Base-by-base conservation (phyloP, 2,888 invertebrate genomes). In the Drosophila nr. fundita region DNA sequence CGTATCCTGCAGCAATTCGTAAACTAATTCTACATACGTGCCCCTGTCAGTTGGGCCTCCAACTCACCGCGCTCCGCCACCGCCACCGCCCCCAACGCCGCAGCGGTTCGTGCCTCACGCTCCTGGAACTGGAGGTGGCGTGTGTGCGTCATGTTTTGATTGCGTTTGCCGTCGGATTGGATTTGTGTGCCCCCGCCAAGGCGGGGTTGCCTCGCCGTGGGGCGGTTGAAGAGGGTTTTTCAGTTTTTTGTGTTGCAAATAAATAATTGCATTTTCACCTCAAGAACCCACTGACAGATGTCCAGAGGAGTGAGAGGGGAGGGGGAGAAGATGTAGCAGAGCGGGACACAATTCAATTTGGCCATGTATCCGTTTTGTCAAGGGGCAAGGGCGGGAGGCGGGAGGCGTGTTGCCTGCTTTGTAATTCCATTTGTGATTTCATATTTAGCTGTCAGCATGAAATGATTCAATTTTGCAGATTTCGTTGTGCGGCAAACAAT, bases 1-100 rank as follows among this genome's bases (percentile, higher is more conserved):
- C 89, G 85, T 90, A 90, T 89, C 87, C 87, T 87, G 87, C 82
- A 87, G 87, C 90, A 87, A 87, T 87, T 90, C 87, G 87, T 87
- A 87, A 87, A 90, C 90, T 87, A 90, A 87, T 90, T 89, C 85
- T 83, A 89, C 87, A 87, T 83, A 87, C 90, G 85, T 85, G 85
- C 88, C 87, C 90, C 80, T 85, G 88, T 88, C 88, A 89, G 89
- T 68, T 73, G 69, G 30, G 59, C 32, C 53, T 34, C 45, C 36
- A 38, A 30, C 53, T 36, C 63, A 42, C 32, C 52, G 45, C 13
- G 24, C 32, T 1, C 40, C 36, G 10, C 10, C 7, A 21, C 8
- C 5, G 2, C 13, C 30, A 2, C 24, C 6, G 2, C 48, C 40
- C 24, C 11, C n/a, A 30, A 49, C 13, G 7, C 11, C 36, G 13